Conservation (phyloP, 2,113 vertebrate genomes). For the Hippocampus barbouri region DNA sequence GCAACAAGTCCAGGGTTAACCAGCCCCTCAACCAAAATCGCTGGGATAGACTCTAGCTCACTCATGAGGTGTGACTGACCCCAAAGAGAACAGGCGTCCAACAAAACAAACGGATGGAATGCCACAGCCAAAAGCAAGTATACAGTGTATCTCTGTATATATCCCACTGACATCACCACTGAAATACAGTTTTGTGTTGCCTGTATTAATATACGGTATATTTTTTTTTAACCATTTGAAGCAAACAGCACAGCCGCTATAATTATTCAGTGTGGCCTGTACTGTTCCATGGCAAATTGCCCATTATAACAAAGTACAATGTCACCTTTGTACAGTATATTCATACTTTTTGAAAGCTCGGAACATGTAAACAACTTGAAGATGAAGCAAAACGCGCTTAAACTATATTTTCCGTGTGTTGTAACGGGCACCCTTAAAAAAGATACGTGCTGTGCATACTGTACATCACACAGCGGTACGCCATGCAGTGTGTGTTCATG, state of each 20-base stretch:
- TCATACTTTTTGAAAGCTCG: background rate
- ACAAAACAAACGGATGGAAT: no score
- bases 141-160: no score
- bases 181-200: no score
- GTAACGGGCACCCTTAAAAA: background rate
- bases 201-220: no score
- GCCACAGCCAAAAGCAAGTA: no score
- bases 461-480: background rate
- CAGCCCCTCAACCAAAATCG: background rate
- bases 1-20: no score
- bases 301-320: background rate
- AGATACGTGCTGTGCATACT: slow-evolving; percentile 1
- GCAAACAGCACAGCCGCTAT: background rate
- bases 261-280: background rate
- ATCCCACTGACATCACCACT: no score
- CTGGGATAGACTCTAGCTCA: background rate
- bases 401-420: background rate
- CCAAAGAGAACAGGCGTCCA: no score
- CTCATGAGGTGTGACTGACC: background rate
- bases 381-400: background rate
- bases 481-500: background rate
- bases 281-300: background rate
- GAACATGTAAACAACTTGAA: background rate
- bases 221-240: background rate
- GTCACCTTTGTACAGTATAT: background rate